Percentiles rank a stretch among this genome's conserved stretches.
Conservation (phyloP, 1,140 invertebrate species). For the Hycleus phaleratus region DNA sequence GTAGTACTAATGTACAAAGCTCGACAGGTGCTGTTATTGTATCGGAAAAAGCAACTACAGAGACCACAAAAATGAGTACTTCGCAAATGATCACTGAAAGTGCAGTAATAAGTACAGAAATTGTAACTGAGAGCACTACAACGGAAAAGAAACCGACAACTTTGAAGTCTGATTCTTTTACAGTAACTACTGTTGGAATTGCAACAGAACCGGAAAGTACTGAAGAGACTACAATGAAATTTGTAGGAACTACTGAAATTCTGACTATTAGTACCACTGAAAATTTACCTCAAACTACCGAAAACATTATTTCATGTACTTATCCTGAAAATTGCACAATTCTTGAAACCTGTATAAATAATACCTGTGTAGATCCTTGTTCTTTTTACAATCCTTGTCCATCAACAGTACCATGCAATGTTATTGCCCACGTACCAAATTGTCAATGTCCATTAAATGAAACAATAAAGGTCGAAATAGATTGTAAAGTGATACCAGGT, state of each 20-base stretch:
- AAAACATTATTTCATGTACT: constrained; percentile 21
- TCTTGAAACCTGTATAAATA: constrained; percentile 47
- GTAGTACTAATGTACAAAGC: not conserved
- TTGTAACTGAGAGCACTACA: too few species aligned
- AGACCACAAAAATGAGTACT: too few species aligned
- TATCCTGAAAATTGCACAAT: constrained; percentile 44
- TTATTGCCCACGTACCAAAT: constrained; percentile 44
- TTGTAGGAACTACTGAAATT: not conserved
- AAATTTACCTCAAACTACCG: not conserved
- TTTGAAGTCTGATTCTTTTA: too few species aligned
- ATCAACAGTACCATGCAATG: constrained; percentile 40
- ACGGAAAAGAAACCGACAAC: too few species aligned
- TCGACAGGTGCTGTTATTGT: too few species aligned
- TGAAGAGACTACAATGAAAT: not conserved
- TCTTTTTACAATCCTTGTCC: constrained; percentile 39
- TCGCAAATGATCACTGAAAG: too few species aligned
- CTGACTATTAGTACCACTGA: not conserved
- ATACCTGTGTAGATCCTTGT: constrained; percentile 51
- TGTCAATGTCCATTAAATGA: constrained; percentile 45
- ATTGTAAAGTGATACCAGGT: constrained; percentile 53
- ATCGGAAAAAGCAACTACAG: too few species aligned
- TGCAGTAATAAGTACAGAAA: too few species aligned
- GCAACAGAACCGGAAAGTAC: too few species aligned
- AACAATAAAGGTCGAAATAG: constrained; percentile 32
- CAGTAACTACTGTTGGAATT: too few species aligned